A percentile compares a stretch with the other conserved stretches of the same genome.
Evolutionary conservation across 1,140 invertebrate genomes (phyloP).

Genomic region (Conopomorpha cramerella): DNA sequence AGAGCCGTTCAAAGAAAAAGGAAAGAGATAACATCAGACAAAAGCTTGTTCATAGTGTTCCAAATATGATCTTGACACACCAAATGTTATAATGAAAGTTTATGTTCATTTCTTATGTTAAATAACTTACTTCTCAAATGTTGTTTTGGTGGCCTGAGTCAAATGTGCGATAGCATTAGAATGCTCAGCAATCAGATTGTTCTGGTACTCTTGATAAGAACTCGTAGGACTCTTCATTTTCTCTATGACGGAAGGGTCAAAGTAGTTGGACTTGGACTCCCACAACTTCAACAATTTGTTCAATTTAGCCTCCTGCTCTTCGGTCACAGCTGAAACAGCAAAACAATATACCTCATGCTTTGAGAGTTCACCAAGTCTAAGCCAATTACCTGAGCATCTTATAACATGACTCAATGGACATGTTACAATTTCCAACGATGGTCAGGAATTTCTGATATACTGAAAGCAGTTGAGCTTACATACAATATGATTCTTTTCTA

Average conservation of each 20-base stretch:
- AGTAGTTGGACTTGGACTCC: constrained; percentile 96
- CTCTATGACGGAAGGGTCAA: constrained; percentile 82
- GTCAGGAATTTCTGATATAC: too few relatives aligned
- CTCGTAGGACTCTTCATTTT: constrained; percentile 78
- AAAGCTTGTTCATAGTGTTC: too few relatives aligned
- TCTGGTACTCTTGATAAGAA: constrained; percentile 85
- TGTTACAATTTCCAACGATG: too few relatives aligned
- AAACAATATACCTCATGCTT: constrained; percentile 40
- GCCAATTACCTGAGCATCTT: constrained; percentile 39
- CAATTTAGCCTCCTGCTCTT: constrained; percentile 88
- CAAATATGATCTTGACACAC: too few relatives aligned
- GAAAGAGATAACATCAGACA: too few relatives aligned
- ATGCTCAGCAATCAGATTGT: constrained; percentile 78
- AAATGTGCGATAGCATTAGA: constrained; percentile 76
- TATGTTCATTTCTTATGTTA: too few relatives aligned
- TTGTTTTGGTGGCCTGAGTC: constrained; percentile 73
- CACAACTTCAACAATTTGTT: constrained; percentile 91
- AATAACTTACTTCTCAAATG: constrained; percentile 70
- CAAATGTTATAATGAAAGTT: too few relatives aligned
- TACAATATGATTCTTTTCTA: too few relatives aligned
- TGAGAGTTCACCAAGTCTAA: constrained; percentile 27
- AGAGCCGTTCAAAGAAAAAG: constrained; percentile 4
- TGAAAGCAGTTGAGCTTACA: too few relatives aligned
- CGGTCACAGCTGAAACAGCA: constrained; percentile 70
- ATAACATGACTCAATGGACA: too few relatives aligned